Evolutionary conservation across 2,113 vertebrate genomes (phyloP).

Genomic region (Microtus montanus): DNA sequence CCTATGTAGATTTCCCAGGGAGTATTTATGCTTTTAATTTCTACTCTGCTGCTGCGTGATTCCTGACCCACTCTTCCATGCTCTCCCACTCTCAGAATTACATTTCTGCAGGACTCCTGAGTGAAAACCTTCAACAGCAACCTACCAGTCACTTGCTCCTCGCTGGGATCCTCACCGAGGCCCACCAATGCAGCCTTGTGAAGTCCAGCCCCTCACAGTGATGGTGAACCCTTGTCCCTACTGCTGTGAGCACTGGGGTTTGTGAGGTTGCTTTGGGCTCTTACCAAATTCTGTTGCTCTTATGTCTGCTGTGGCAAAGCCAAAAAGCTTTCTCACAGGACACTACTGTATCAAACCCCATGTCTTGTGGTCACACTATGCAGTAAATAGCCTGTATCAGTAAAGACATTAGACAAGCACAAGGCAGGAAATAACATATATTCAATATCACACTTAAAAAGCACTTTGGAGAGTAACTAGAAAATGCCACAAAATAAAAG

Average conservation of each 20-base stretch:
- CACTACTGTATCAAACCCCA: too few species aligned
- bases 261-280: background rate
- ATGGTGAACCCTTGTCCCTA: background rate
- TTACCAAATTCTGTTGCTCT: conserved; percentile 4
- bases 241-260: background rate
- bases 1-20: conserved; percentile 55
- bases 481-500: too few species aligned
- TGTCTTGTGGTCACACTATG: too few species aligned
- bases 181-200: background rate
- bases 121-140: background rate
- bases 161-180: too few species aligned
- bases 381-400: too few species aligned
- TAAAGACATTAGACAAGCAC: too few species aligned
- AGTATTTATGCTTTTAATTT: background rate
- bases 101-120: background rate
- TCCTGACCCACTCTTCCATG: background rate
- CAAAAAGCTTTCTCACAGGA: background rate
- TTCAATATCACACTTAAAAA: too few species aligned
- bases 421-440: too few species aligned
- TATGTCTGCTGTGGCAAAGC: background rate
- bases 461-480: too few species aligned
- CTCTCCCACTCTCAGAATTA: background rate
- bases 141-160: background rate
- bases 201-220: background rate
- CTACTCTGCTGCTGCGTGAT: background rate